Conservation (phyloP, 2,888 invertebrate genomes). For the Lasioglossum zephyrum region DNA sequence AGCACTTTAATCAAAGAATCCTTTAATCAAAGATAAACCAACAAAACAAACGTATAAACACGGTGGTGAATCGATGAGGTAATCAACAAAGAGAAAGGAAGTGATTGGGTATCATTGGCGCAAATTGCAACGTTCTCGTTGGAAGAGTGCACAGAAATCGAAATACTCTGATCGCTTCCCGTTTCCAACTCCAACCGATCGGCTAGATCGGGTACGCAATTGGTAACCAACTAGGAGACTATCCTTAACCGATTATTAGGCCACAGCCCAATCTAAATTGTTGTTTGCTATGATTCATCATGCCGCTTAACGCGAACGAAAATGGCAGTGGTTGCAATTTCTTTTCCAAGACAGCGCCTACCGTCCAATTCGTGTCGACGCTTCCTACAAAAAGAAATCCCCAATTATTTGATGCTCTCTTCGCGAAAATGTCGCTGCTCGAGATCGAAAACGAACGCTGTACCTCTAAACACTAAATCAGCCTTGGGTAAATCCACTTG, state of each 20-base stretch:
- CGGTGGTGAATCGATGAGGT: constrained; percentile 49
- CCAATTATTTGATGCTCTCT: not conserved
- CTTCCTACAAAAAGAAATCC: constrained; percentile 88
- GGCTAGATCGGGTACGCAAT: constrained; percentile 41
- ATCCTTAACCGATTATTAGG: constrained; percentile 93
- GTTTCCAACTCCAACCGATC: constrained; percentile 37
- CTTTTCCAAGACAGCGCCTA: constrained; percentile 97
- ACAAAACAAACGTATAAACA: constrained; percentile 56
- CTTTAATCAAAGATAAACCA: constrained; percentile 64
- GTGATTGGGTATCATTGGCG: constrained; percentile 48
- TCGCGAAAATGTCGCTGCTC: not conserved
- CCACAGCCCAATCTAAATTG: constrained; percentile 97
- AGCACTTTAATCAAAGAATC: constrained; percentile 19
- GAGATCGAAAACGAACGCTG: constrained; percentile 25
- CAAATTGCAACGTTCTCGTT: constrained; percentile 57
- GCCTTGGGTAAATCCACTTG: constrained; percentile 98
- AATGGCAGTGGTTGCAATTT: constrained; percentile 96
- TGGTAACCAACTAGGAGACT: constrained; percentile 13
- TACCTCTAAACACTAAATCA: constrained; percentile 97
- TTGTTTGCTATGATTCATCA: constrained; percentile 96
- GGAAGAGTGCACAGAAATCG: constrained; percentile 25
- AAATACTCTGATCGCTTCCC: constrained; percentile 39
- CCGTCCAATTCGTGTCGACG: constrained; percentile 96
- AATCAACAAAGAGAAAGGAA: constrained; percentile 54
- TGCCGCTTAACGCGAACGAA: constrained; percentile 95